Percentiles rank a stretch among this genome's conserved stretches.
Conservation (phyloP, 2,888 invertebrate species). For the Chrysina gloriosa region DNA sequence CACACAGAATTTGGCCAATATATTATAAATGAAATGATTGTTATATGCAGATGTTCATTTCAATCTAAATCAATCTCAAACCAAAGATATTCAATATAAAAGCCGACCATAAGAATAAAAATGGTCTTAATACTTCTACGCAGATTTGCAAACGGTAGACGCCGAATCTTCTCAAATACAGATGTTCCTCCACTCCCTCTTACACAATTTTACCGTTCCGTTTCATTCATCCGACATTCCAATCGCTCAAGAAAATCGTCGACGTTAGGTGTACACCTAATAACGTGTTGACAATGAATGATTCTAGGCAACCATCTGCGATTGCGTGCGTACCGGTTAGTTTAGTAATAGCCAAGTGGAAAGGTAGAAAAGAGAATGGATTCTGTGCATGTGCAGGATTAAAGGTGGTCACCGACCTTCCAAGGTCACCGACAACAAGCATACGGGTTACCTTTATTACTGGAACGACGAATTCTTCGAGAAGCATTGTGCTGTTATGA, state of each 20-base stretch:
- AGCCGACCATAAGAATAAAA: too few species aligned
- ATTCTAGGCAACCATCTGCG: conserved; percentile 12
- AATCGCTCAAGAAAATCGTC: not conserved
- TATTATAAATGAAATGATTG: too few species aligned
- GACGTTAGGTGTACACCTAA: not conserved
- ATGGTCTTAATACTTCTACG: too few species aligned
- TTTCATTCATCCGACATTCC: conserved; percentile 8
- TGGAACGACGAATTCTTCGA: conserved; percentile 3
- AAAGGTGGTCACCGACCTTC: conserved; percentile 27
- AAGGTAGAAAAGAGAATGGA: conserved; percentile 19
- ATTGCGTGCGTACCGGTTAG: conserved; percentile 20
- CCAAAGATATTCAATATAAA: too few species aligned
- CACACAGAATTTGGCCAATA: too few species aligned
- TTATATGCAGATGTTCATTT: too few species aligned
- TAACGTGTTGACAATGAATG: conserved; percentile 1
- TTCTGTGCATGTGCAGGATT: conserved; percentile 10
- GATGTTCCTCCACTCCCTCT: not conserved
- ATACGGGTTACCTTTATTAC: not conserved
- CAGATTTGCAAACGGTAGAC: too few species aligned
- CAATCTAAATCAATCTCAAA: too few species aligned
- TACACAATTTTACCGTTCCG: conserved; percentile 15
- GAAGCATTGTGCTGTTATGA: conserved; percentile 1
- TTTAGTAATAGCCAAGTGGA: conserved; percentile 18
- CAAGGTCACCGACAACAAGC: conserved; percentile 5
- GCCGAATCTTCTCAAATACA: not conserved